A percentile compares a stretch with the other conserved stretches of the same genome.
These are phyloP conservation scores for Drosophila infuscata DNA, from an alignment of 2,888 invertebrate species.

Conservation along the genomic window DNA sequence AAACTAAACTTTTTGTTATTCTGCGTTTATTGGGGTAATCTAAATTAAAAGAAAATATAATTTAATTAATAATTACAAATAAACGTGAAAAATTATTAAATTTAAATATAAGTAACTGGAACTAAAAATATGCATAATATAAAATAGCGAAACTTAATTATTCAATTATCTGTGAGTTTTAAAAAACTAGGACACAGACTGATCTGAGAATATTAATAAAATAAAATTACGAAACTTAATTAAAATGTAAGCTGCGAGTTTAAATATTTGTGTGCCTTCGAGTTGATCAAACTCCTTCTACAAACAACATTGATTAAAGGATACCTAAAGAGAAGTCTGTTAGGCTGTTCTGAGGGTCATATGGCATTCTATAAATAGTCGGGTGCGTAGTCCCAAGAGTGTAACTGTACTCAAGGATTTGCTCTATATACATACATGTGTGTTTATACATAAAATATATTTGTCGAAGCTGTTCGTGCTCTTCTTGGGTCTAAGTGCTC, in stretches of 20 bases:
- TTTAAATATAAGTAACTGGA: not conserved
- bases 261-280: not conserved
- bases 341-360: constrained; percentile 9
- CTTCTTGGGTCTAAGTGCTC: not conserved
- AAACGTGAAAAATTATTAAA: not conserved
- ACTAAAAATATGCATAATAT: not conserved
- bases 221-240: not conserved
- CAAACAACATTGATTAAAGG: not conserved
- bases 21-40: not conserved
- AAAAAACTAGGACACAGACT: not conserved
- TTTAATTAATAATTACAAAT: not conserved
- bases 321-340: constrained; percentile 2
- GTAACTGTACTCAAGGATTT: not conserved
- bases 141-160: not conserved
- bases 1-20: not conserved
- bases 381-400: constrained; percentile 8
- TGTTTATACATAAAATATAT: constrained; percentile 12
- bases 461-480: constrained; percentile 2
- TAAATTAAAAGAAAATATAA: not conserved
- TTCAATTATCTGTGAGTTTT: not conserved
- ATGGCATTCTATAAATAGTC: constrained; percentile 38
- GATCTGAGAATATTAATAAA: not conserved
- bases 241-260: not conserved
- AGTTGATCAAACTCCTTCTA: not conserved
- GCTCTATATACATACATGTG: not conserved